Percentiles rank a stretch among this genome's conserved stretches.
Conservation (phyloP, 1,140 invertebrate genomes). For the Diorhabda carinulata region DNA sequence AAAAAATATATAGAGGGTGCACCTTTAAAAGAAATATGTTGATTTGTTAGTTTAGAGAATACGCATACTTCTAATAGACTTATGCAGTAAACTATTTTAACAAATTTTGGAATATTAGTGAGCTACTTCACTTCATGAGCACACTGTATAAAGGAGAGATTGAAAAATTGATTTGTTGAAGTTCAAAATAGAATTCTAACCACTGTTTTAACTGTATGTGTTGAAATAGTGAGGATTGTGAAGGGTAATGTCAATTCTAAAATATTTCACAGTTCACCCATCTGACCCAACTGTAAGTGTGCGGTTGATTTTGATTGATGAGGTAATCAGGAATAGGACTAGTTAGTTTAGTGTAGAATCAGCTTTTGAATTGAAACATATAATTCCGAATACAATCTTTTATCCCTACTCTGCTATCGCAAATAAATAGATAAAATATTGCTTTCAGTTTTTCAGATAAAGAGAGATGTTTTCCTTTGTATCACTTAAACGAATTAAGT, state of each 20-base stretch:
- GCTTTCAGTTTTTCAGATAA: slow-evolving; percentile 3
- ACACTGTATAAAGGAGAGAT: too few relatives aligned
- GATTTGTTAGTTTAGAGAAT: too few relatives aligned
- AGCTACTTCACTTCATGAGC: too few relatives aligned
- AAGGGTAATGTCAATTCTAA: slow-evolving; percentile 4
- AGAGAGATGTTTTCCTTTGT: slow-evolving; percentile 13
- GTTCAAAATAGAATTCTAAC: too few relatives aligned
- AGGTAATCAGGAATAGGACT: slow-evolving; percentile 34
- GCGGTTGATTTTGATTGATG: slow-evolving; percentile 35
- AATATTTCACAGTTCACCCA: slow-evolving; percentile 9
- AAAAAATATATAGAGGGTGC: too few relatives aligned
- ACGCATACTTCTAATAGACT: too few relatives aligned
- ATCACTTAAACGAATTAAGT: slow-evolving; percentile 2
- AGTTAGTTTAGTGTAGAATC: slow-evolving; percentile 31
- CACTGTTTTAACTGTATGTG: too few relatives aligned
- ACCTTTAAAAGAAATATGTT: too few relatives aligned
- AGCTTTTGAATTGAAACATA: slow-evolving; percentile 28
- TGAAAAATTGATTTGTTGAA: too few relatives aligned
- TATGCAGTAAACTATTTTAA: too few relatives aligned
- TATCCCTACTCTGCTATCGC: not conserved
- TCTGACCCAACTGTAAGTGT: slow-evolving; percentile 17
- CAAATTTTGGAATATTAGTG: too few relatives aligned
- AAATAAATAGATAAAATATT: slow-evolving; percentile 17
- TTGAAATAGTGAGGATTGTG: not conserved
- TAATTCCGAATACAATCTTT: slow-evolving; percentile 26